A percentile compares a stretch with the other conserved stretches of the same genome.
Evolutionary conservation across 2,113 vertebrate genomes (phyloP).

Genomic region (Notothenia coriiceps): DNA sequence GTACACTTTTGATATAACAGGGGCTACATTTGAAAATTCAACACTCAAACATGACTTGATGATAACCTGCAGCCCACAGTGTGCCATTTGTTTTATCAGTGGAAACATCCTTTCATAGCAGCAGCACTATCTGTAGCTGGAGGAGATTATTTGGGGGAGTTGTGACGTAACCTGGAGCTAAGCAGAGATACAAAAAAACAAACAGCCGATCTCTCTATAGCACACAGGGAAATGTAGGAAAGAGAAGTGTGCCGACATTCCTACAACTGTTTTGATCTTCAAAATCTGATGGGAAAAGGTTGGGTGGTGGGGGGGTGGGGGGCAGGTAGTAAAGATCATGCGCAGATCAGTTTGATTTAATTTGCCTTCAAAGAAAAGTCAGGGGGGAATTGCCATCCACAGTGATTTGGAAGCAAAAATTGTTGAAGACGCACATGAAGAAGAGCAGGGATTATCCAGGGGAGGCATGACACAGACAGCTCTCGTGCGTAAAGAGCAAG

Average conservation of each 20-base stretch:
- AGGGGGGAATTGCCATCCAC: neutral
- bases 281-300: constrained; percentile 18
- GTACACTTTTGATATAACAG: too few relatives aligned
- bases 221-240: neutral
- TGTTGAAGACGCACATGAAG: constrained; percentile 6
- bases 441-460: constrained; percentile 10
- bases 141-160: constrained; percentile 69
- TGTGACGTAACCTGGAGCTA: constrained; percentile 73
- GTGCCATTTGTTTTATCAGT: constrained; percentile 14
- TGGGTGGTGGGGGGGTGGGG: too few relatives aligned
- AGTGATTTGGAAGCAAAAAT: neutral
- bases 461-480: constrained; percentile 26
- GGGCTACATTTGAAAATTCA: too few relatives aligned
- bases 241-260: constrained; percentile 3
- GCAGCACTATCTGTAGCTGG: constrained; percentile 25
- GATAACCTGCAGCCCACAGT: constrained; percentile 19
- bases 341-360: constrained; percentile 3
- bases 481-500: constrained; percentile 62
- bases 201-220: constrained; percentile 19
- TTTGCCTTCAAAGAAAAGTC: constrained; percentile 9
- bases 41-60: neutral
- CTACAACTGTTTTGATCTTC: constrained; percentile 9
- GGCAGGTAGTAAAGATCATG: neutral
- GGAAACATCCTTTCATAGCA: constrained; percentile 37
- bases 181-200: constrained; percentile 31